These are phyloP conservation scores for Vanessa cardui DNA, from an alignment of 2,888 invertebrate species.

Conservation along the genomic window DNA sequence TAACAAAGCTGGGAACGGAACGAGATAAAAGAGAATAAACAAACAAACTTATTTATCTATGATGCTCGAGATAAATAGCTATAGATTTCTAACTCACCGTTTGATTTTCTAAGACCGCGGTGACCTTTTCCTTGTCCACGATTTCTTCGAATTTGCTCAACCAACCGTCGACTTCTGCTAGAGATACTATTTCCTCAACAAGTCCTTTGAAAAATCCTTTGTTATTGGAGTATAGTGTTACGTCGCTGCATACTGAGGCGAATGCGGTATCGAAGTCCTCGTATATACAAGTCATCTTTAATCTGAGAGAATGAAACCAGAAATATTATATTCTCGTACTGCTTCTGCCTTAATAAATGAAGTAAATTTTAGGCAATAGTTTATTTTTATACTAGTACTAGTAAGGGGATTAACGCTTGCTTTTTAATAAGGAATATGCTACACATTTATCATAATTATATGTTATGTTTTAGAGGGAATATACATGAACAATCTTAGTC, in stretches of 20 bases:
- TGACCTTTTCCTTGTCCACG: slow-evolving; percentile 83
- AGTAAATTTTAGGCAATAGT: too few relatives aligned
- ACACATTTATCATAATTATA: too few relatives aligned
- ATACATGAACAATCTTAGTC: too few relatives aligned
- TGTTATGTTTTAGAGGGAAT: too few relatives aligned
- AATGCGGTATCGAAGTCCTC: slow-evolving; percentile 75
- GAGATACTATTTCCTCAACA: slow-evolving; percentile 81
- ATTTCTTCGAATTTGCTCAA: slow-evolving; percentile 83
- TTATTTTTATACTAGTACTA: too few relatives aligned
- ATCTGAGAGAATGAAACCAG: background rate
- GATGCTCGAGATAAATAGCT: background rate
- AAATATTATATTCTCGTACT: background rate
- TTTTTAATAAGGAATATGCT: too few relatives aligned
- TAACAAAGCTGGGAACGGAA: too few relatives aligned
- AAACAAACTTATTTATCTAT: too few relatives aligned
- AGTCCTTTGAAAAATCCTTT: slow-evolving; percentile 90
- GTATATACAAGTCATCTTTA: slow-evolving; percentile 60
- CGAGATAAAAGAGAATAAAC: too few relatives aligned
- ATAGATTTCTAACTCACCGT: slow-evolving; percentile 59
- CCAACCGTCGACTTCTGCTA: slow-evolving; percentile 82
- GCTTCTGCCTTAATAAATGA: background rate
- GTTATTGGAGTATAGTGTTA: slow-evolving; percentile 88
- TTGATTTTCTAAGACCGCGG: slow-evolving; percentile 77
- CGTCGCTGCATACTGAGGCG: slow-evolving; percentile 86
- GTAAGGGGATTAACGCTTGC: too few relatives aligned